Base-by-base conservation (phyloP, 2,797 vertebrate species). In the Chrysolophus pictus region DNA sequence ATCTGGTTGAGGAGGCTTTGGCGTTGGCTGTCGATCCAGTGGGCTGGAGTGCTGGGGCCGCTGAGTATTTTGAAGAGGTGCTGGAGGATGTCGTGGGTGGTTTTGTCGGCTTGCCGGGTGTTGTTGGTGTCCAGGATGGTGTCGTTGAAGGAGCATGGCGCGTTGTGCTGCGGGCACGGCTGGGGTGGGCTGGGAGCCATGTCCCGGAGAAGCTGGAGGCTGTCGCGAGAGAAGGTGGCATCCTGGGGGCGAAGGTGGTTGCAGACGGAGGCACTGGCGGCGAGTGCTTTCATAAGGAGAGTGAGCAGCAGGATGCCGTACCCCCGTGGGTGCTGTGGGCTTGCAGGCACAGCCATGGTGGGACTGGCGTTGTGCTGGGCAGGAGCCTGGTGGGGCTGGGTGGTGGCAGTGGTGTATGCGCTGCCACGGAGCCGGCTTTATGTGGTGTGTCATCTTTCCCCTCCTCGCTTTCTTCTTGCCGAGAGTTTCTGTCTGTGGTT, bases 11-110 rank as follows among this genome's bases (percentile, higher is more conserved):
- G 46, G 21, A 47, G 46, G 46, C 46, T 1, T 1, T 47, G 29
- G 1, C 9, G 75, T 58, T 51, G 11, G 22, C 23, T 23, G 5
- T 1, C 0, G 37, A 63, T 12, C 92, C 92, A 94, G 47, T 64
- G 72, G 0, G 12, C 63, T 3, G 68, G 4, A 10, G 0, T 33
- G 53, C 0, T 49, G 8, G 0, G 31, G 1, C 0, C 5, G 59
- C 39, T 68, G 84, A 95, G 55, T 63, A 11, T 79, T 35, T 6
- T 1, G 13, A 75, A 71, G 87, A 90, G 89, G 31, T 49, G 44
- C 2, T 55, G 5, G 10, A 93, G 89, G 75, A 90, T 58, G 75
- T 1, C 21, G 0, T 15, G 71, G 53, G 68, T 7, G 13, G 19
- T 0, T 67, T 5, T 7, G 8, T 88, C 39, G 9, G 77, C 91